Evolutionary conservation across 1,140 invertebrate species (phyloP).

Genomic region (Ips typographus): DNA sequence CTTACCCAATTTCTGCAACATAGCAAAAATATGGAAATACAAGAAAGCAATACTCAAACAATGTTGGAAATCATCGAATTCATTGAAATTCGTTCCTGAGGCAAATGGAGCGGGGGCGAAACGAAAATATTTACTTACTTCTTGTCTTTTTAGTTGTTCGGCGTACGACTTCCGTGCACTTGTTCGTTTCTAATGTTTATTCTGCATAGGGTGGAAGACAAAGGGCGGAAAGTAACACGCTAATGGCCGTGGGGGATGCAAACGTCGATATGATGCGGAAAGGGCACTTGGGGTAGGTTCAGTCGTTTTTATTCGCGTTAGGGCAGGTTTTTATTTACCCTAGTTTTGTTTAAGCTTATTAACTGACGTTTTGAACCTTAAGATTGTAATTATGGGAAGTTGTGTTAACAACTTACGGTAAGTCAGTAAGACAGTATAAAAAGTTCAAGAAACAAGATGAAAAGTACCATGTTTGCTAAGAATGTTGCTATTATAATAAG

Average conservation of each 20-base stretch:
- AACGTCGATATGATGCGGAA: neutral
- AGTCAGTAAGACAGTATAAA: no score
- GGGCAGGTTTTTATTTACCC: no score
- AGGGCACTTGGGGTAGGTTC: neutral
- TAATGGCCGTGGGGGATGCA: neutral
- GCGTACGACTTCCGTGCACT: conserved; percentile 1
- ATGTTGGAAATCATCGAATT: neutral
- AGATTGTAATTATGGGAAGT: no score
- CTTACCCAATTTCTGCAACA: neutral
- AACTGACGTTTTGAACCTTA: no score
- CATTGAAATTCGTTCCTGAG: neutral
- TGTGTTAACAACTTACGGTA: no score
- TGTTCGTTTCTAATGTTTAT: conserved; percentile 1
- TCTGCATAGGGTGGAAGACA: neutral
- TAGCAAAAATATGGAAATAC: neutral
- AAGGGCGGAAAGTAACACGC: neutral
- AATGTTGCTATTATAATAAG: no score
- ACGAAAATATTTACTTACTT: neutral
- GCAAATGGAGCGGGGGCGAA: neutral
- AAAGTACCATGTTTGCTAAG: no score
- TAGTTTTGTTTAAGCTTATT: no score
- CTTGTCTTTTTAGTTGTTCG: neutral
- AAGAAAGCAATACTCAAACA: no score
- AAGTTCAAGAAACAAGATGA: no score
- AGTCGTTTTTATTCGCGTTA: neutral